These are phyloP conservation scores for Drosophila ustulata DNA, from an alignment of 2,888 invertebrate genomes.

Conservation along the genomic window DNA sequence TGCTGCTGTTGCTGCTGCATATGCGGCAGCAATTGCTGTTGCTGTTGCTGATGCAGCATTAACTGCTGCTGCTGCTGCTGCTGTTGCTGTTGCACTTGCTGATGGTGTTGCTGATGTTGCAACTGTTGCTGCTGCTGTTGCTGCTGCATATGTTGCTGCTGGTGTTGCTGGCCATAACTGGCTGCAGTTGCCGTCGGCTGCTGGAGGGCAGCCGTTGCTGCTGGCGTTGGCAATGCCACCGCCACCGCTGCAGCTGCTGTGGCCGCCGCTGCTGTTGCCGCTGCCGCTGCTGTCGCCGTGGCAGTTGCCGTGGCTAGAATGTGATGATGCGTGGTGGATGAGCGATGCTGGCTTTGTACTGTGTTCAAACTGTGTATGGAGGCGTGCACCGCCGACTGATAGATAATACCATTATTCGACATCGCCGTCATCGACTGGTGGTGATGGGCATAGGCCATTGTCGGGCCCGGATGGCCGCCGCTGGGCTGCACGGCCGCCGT, in stretches of 20 bases:
- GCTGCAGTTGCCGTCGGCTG: constrained; percentile 61
- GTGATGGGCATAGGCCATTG: constrained; percentile 81
- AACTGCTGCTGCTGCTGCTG: constrained; percentile 35
- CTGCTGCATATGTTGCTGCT: constrained; percentile 51
- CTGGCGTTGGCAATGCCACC: constrained; percentile 51
- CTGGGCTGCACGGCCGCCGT: constrained; percentile 70
- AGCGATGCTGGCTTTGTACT: constrained; percentile 82
- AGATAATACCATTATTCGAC: constrained; percentile 85
- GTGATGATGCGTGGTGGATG: constrained; percentile 82
- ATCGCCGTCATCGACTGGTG: constrained; percentile 84
- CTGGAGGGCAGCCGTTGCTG: constrained; percentile 54
- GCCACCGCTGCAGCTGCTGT: constrained; percentile 66
- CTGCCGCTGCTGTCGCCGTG: constrained; percentile 73
- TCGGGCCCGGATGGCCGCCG: constrained; percentile 61
- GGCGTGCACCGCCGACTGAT: constrained; percentile 85
- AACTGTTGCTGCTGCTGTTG: constrained; percentile 56
- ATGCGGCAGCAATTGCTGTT: constrained; percentile 46
- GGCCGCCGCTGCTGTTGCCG: constrained; percentile 72
- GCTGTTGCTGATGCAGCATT: constrained; percentile 37
- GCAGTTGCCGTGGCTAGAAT: constrained; percentile 83
- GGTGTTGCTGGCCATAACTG: constrained; percentile 40
- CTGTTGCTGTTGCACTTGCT: constrained; percentile 59
- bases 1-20: constrained; percentile 59
- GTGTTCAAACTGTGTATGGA: constrained; percentile 84
- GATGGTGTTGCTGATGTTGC: constrained; percentile 59